Percentiles rank a stretch among this genome's conserved stretches.
phyloP scores from a whole-genome alignment of 2,113 vertebrate genomes.

The Proteles cristata region DNA sequence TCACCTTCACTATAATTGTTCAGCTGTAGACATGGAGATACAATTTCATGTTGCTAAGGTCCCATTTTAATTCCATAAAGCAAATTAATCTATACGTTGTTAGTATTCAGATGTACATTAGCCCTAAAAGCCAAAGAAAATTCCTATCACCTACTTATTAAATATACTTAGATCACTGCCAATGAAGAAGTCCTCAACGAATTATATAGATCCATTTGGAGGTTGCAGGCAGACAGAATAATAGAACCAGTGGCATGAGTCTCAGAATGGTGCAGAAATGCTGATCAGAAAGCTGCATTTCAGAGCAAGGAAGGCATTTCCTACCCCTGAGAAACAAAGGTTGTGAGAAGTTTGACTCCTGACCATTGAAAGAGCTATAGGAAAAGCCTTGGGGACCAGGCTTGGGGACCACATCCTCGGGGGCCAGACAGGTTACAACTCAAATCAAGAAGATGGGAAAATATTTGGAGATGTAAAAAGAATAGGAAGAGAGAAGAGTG shows the following conservation, averaged over 20 bases:
- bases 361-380: neutral
- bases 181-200: neutral
- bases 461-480: neutral
- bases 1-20: neutral
- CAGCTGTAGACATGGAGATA: neutral
- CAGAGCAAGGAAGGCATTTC: neutral
- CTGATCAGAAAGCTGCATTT: neutral
- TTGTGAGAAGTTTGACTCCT: neutral
- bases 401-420: neutral
- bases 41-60: neutral
- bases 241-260: neutral
- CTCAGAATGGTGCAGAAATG: neutral
- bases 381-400: neutral
- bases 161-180: neutral
- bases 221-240: neutral
- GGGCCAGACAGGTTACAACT: neutral
- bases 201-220: neutral
- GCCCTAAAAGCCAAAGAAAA: neutral
- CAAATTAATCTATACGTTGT: neutral
- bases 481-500: neutral
- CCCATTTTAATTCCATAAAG: conserved; percentile 14
- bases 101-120: neutral
- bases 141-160: neutral
- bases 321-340: neutral
- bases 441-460: neutral